Conservation (phyloP, 2,113 vertebrate species). For the Saguinus midas region DNA sequence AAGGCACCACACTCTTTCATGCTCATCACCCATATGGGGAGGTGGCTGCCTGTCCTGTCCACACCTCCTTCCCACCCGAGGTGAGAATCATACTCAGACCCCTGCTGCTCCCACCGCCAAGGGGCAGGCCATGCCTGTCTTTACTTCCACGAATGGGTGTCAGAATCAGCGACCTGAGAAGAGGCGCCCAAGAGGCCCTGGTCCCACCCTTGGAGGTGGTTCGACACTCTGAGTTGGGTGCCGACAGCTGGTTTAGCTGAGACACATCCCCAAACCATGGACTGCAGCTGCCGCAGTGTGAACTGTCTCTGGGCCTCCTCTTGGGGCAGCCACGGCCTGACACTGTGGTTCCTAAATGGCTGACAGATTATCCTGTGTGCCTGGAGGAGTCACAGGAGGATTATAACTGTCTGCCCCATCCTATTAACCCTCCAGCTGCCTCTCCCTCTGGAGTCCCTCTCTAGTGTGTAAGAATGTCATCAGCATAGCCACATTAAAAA, state of each 20-base stretch:
- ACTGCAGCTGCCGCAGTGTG: background rate
- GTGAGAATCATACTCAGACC: rapidly evolving
- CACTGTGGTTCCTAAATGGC: conserved; percentile 78
- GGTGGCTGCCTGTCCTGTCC: background rate
- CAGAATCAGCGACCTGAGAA: background rate
- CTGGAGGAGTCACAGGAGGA: conserved; percentile 57
- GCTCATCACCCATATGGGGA: background rate
- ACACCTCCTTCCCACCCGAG: too few relatives aligned
- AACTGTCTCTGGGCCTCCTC: conserved; percentile 82
- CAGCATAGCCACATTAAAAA: conserved; percentile 80
- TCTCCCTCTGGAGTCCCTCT: conserved; percentile 68
- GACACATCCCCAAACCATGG: background rate
- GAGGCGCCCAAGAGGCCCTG: background rate
- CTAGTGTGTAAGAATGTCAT: conserved; percentile 75
- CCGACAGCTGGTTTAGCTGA: background rate
- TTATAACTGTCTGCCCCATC: conserved; percentile 19
- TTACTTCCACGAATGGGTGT: background rate
- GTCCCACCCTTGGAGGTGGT: background rate
- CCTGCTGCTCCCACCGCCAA: background rate
- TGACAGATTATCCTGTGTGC: conserved; percentile 74
- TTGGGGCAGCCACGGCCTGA: conserved; percentile 75
- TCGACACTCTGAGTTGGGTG: background rate
- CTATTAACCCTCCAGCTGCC: conserved; percentile 53
- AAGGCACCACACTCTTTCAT: background rate
- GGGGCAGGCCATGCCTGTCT: rapidly evolving